Conservation (phyloP, 2,888 invertebrate species). For the Machimus rusticus region DNA sequence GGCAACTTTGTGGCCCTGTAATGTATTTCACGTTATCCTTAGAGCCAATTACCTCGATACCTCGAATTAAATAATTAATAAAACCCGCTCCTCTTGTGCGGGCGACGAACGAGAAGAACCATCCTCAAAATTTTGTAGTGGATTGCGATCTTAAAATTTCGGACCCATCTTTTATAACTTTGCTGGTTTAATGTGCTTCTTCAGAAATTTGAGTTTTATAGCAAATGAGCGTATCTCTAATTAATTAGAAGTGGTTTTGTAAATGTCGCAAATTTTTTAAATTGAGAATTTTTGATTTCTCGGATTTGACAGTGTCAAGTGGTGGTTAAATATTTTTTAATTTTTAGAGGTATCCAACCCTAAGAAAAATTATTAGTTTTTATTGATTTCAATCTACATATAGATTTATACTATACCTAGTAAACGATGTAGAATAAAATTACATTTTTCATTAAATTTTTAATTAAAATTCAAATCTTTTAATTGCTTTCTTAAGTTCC, state of each 20-base stretch:
- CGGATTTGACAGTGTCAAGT: neutral
- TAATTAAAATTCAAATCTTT: too few relatives aligned
- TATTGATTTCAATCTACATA: too few relatives aligned
- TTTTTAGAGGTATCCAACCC: too few relatives aligned
- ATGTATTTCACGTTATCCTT: neutral
- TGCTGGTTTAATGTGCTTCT: neutral
- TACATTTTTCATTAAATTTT: too few relatives aligned
- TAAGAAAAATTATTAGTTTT: too few relatives aligned
- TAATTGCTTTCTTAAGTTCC: too few relatives aligned
- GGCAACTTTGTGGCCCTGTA: conserved; percentile 2
- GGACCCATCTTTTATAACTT: neutral
- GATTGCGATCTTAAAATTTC: neutral
- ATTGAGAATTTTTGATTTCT: neutral
- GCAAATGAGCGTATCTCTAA: neutral
- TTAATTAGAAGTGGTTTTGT: neutral
- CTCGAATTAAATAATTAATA: conserved; percentile 27
- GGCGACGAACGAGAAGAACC: neutral
- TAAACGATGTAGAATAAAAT: too few relatives aligned
- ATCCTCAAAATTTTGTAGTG: neutral
- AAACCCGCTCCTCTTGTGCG: neutral
- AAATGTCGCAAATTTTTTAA: neutral
- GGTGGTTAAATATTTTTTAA: too few relatives aligned
- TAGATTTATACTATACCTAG: too few relatives aligned
- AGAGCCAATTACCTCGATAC: conserved; percentile 3
- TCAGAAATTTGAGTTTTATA: neutral